Evolutionary conservation across 2,888 invertebrate genomes (phyloP), one percentile per base, ranked within the genome.

Genomic region (Rhodophaea formosa): DNA sequence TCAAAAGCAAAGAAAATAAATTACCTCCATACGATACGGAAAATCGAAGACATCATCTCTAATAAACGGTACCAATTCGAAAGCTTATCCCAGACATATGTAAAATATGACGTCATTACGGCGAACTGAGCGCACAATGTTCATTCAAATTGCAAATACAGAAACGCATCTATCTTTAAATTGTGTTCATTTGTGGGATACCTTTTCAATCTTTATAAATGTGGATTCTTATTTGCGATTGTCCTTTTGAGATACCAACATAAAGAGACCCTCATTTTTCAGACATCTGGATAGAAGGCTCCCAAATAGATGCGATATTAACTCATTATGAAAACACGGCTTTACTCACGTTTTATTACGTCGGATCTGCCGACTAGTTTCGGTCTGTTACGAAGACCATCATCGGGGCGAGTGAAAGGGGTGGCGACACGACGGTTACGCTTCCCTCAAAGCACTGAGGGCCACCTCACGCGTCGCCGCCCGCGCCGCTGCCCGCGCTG

Each of bases 101-200:
- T 14, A 67, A 88, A 80, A 84, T 81, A 86, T 87, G 79, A 76
- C 74, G 68, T 70, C 77, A 78, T 86, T 80, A 79, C 77, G 74
- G 75, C 77, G 76, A 83, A 84, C 78, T 74, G 74, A 67, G 69
- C 67, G 74, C 77, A 23, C 73, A 71, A 82, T 78, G 77, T 74
- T 79, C 79, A 80, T 80, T 80, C 79, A 82, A 84, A 90, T 82
- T 83, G 82, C 70, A 73, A 81, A 84, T 83, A 79, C 71, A 76
- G 77, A 80, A 81, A 75, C 76, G 73, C 84, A 89, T 89, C 82
- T 82, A 77, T 88, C 84, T 86, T 82, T 79, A 88, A 88, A 91
- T 91, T 89, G 88, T 85, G 80, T 84, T 88, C 89, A 88, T 90
- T 89, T 84, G 74, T 62, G 75, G 81, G 84, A 90, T 87, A 80